These are phyloP conservation scores for Pygmarrhopalites habei DNA, from an alignment of 1,140 invertebrate genomes.

Conservation along the genomic window DNA sequence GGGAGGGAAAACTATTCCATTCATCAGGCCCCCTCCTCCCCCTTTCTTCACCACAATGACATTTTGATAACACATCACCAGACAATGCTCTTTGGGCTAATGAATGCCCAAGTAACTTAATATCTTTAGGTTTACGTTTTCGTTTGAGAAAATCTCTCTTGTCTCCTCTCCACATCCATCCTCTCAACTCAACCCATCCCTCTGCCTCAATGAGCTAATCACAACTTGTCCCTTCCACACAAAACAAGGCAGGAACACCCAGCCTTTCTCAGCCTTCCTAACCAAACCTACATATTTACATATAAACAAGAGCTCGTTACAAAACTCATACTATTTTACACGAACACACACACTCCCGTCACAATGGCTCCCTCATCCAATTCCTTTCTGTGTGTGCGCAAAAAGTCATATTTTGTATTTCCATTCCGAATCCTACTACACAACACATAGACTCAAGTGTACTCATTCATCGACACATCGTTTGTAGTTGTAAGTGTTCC, in stretches of 20 bases:
- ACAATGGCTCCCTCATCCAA: no score
- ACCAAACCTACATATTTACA: no score
- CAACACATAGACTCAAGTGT: background rate
- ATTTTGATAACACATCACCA: slow-evolving; percentile 22
- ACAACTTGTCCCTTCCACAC: background rate
- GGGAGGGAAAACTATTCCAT: no score
- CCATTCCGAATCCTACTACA: no score
- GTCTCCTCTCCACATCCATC: background rate
- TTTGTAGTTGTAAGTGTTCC: no score
- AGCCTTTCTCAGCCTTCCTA: background rate
- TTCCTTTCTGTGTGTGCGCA: no score
- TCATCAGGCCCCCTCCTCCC: no score
- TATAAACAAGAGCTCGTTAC: no score
- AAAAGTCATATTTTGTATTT: no score
- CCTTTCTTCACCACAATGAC: slow-evolving; percentile 18
- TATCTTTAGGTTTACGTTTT: background rate
- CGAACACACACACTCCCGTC: background rate
- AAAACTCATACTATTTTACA: background rate
- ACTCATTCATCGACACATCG: slow-evolving; percentile 7
- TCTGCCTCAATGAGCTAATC: background rate
- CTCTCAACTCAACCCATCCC: background rate
- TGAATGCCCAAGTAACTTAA: slow-evolving; percentile 20
- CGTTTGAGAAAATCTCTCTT: background rate
- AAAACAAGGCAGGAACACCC: background rate
- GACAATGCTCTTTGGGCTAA: slow-evolving; percentile 25